phyloP scores from a whole-genome alignment of 2,113 vertebrate genomes.

The Oncorhynchus clarkii region DNA sequence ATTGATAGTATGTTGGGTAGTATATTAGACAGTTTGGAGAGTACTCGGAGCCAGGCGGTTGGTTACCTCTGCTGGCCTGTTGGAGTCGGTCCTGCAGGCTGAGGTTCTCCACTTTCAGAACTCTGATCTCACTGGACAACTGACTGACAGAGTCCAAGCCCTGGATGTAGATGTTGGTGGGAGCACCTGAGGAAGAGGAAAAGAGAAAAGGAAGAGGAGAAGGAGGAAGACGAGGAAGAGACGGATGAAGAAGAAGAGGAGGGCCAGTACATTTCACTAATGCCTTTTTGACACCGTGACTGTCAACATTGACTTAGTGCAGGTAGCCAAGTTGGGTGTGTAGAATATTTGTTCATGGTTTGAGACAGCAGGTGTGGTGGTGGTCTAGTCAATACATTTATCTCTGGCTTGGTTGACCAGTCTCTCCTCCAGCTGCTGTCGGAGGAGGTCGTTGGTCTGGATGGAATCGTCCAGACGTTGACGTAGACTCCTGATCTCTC shows the following conservation, averaged over 20 bases:
- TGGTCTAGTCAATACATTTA: conserved; percentile 59
- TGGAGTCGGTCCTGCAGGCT: conserved; percentile 73
- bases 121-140: conserved; percentile 74
- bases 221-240: neutral
- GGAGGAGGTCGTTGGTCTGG: conserved; percentile 83
- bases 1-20: neutral
- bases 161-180: conserved; percentile 76
- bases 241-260: conserved; percentile 1
- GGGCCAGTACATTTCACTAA: neutral
- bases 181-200: conserved; percentile 58
- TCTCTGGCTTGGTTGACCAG: conserved; percentile 62
- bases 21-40: neutral
- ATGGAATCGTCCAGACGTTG: conserved; percentile 90
- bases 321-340: too few relatives aligned
- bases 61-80: conserved; percentile 74
- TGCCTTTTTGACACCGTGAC: too few relatives aligned
- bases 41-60: neutral
- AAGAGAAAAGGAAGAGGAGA: neutral
- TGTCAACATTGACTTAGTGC: too few relatives aligned
- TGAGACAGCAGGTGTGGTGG: neutral
- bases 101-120: conserved; percentile 69
- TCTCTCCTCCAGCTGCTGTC: conserved; percentile 81
- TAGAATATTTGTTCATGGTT: neutral
- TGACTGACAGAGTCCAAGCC: conserved; percentile 74
- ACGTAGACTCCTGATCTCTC: conserved; percentile 83